phyloP scores from a whole-genome alignment of 2,888 invertebrate genomes.

The Mythimna albipuncta region DNA sequence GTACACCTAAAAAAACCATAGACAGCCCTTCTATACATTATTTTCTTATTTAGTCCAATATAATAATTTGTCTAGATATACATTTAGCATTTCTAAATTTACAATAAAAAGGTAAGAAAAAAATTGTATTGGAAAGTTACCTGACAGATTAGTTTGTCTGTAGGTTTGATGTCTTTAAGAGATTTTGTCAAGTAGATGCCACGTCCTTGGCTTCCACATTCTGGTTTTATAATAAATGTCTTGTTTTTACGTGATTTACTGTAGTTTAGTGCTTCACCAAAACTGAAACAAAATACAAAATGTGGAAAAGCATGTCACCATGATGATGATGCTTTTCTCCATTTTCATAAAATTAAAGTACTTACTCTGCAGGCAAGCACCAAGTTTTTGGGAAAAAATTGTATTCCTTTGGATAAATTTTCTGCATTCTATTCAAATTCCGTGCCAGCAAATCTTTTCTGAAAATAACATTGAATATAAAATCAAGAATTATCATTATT shows the following conservation, averaged over 20 bases:
- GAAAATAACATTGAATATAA: constrained; percentile 58
- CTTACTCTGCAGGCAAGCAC: constrained; percentile 97
- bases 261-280: constrained; percentile 94
- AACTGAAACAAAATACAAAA: constrained; percentile 80
- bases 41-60: background rate
- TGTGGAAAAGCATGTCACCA: no score
- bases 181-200: constrained; percentile 97
- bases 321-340: no score
- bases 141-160: constrained; percentile 97
- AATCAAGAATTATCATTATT: background rate
- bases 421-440: constrained; percentile 97
- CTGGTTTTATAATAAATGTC: constrained; percentile 97
- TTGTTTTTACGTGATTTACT: constrained; percentile 93
- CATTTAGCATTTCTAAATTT: background rate
- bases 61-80: background rate
- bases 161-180: constrained; percentile 94
- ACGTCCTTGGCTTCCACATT: constrained; percentile 97
- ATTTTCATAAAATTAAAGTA: constrained; percentile 51
- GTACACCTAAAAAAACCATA: constrained; percentile 79
- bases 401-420: constrained; percentile 97
- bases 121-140: constrained; percentile 77
- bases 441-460: constrained; percentile 97
- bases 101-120: background rate
- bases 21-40: background rate
- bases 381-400: constrained; percentile 98